Evolutionary conservation across 2,113 vertebrate genomes (phyloP), one percentile per base, ranked within the genome.

Genomic region (Proteles cristata): DNA sequence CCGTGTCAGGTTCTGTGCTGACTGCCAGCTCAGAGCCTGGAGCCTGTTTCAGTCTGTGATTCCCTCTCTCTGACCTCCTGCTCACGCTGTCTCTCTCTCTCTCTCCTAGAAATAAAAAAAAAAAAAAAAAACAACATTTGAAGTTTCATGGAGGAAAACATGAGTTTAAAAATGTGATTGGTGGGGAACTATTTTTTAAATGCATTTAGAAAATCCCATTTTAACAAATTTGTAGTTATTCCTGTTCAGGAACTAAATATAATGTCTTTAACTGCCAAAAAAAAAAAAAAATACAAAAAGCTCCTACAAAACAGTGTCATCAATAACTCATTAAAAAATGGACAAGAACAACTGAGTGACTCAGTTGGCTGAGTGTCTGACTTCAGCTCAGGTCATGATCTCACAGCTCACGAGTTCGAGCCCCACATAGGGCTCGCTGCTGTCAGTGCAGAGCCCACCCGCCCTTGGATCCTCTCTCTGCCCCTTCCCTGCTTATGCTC

Each of bases 171-270:
- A 71, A 68, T 79, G 53, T 50, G n/a, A 68, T 55, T 66, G 25
- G 8, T 43, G 50, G 79, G 28, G 19, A 16, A 25, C 31, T 90
- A 2, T n/a, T 71, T 95, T 71, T 96, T 79, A 76, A 65, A 43
- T 76, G 16, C 69, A 79, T 96, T 93, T 74, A 97, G 86, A 96
- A 96, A 94, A 89, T 86, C n/a, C 12, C 7, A 31, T 94, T 91
- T 68, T 58, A 65, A 65, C 26, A 80, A 39, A 1, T 66, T 58
- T 86, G 17, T 77, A 23, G 43, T 82, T 63, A 88, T 80, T 96
- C 90, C 39, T n/a, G 9, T 58, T 65, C 88, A n/a, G 35, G 45
- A 84, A 45, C 61, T 68, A 33, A 68, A 48, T 85, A 12, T 65
- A 69, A 17, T 90, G 7, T 77, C 39, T 76, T 81, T 45, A 94